phyloP scores from a whole-genome alignment of 2,888 invertebrate genomes.

The Mythimna albipuncta region DNA sequence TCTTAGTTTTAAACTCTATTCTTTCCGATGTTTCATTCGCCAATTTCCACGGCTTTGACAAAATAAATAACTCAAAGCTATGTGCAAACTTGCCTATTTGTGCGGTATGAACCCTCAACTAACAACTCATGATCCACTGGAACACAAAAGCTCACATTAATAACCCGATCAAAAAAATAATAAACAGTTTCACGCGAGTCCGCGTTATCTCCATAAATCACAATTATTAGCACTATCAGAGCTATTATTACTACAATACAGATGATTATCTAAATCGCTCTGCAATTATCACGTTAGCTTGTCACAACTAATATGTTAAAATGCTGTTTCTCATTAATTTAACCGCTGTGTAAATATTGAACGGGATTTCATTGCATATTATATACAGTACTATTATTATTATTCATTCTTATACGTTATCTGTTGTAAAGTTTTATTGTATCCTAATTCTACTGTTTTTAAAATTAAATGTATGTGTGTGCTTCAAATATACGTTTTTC shows the following conservation, averaged over 20 bases:
- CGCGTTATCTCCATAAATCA: slow-evolving; percentile 46
- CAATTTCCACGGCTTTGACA: neutral
- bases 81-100: neutral
- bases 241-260: slow-evolving; percentile 42
- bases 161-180: slow-evolving; percentile 28
- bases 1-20: neutral
- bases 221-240: slow-evolving; percentile 44
- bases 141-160: neutral
- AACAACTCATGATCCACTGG: neutral
- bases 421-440: too few relatives aligned
- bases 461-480: too few relatives aligned
- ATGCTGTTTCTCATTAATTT: slow-evolving; percentile 59
- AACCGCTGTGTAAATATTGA: slow-evolving; percentile 51
- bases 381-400: too few relatives aligned
- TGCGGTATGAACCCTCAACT: neutral
- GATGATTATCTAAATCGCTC: slow-evolving; percentile 63
- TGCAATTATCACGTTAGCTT: slow-evolving; percentile 60
- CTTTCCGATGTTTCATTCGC: neutral
- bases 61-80: neutral
- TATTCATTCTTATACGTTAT: too few relatives aligned
- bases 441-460: too few relatives aligned
- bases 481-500: too few relatives aligned
- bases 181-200: neutral
- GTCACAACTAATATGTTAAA: slow-evolving; percentile 61
- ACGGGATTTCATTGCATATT: slow-evolving; percentile 34